Percentiles rank a stretch among this genome's conserved stretches.
These are phyloP conservation scores for Pyrochroa serraticornis DNA, from an alignment of 2,888 invertebrate species.

Conservation along the genomic window DNA sequence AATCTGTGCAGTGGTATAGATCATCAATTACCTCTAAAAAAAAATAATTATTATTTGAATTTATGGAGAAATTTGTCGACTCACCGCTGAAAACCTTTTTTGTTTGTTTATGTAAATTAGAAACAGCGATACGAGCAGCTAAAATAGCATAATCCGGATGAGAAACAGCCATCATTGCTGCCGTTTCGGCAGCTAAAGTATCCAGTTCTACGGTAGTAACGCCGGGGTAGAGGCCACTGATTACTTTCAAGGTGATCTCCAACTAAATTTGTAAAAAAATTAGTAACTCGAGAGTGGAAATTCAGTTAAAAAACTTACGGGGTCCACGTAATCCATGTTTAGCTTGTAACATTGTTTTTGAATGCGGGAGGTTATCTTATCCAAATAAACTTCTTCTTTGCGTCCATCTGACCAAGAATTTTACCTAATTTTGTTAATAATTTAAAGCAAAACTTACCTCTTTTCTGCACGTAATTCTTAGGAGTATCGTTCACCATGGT, in stretches of 20 bases:
- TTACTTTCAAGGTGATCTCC: constrained; percentile 78
- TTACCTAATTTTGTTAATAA: too few relatives aligned
- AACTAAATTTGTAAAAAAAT: constrained; percentile 59
- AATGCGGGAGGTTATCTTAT: constrained; percentile 97
- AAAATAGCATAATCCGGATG: constrained; percentile 95
- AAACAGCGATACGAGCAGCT: constrained; percentile 86
- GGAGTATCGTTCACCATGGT: too few relatives aligned
- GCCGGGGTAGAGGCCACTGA: constrained; percentile 92
- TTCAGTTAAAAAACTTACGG: constrained; percentile 69
- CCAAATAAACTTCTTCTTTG: constrained; percentile 91
- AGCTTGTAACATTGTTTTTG: constrained; percentile 94
- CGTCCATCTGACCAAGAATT: constrained; percentile 72
- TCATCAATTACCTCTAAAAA: constrained; percentile 85
- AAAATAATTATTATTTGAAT: neutral
- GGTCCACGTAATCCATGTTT: constrained; percentile 95
- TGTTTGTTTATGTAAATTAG: constrained; percentile 97
- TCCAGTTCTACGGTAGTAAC: constrained; percentile 97
- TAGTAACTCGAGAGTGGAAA: too few relatives aligned
- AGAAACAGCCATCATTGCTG: constrained; percentile 96
- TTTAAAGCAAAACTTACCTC: too few relatives aligned
- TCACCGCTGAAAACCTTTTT: constrained; percentile 87
- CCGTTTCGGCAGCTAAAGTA: constrained; percentile 97
- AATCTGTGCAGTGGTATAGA: constrained; percentile 78
- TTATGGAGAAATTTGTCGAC: neutral
- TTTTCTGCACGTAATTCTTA: too few relatives aligned